phyloP scores from a whole-genome alignment of 2,113 vertebrate genomes.

The Chascanopsetta lugubris region DNA sequence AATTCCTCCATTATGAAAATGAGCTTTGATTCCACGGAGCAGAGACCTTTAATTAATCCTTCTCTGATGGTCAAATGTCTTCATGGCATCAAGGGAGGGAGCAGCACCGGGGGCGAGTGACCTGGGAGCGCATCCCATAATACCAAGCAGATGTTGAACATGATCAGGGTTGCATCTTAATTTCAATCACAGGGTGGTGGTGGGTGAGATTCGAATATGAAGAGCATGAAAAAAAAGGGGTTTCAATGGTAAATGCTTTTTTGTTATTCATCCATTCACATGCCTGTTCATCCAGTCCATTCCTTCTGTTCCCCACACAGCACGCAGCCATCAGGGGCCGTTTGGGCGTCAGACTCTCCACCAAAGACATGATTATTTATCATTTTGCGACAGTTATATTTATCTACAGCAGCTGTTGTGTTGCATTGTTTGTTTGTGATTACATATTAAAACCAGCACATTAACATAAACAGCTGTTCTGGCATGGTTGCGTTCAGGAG shows the following conservation, averaged over 20 bases:
- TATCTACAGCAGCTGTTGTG: no score
- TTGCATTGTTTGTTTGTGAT: no score
- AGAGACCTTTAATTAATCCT: slow-evolving; percentile 68
- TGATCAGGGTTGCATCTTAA: slow-evolving; percentile 65
- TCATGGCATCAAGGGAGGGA: slow-evolving; percentile 42
- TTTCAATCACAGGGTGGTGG: slow-evolving; percentile 60
- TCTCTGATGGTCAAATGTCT: slow-evolving; percentile 61
- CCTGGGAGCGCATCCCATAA: slow-evolving; percentile 53
- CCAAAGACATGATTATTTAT: no score
- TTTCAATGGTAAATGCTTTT: no score
- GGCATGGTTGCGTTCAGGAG: no score
- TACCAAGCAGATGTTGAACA: slow-evolving; percentile 66
- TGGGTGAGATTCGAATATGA: slow-evolving; percentile 43
- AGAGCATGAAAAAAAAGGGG: background rate
- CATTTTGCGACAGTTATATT: no score
- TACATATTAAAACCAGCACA: no score
- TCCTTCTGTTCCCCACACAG: background rate
- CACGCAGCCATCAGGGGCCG: background rate
- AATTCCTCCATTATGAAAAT: slow-evolving; percentile 66
- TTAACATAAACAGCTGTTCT: no score
- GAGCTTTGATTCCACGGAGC: slow-evolving; percentile 55
- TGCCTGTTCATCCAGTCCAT: background rate
- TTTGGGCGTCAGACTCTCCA: background rate
- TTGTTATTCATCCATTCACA: background rate
- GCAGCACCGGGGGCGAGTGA: slow-evolving; percentile 44